phyloP scores from a whole-genome alignment of 1,140 invertebrate genomes.

The Drosophila novamexicana region DNA sequence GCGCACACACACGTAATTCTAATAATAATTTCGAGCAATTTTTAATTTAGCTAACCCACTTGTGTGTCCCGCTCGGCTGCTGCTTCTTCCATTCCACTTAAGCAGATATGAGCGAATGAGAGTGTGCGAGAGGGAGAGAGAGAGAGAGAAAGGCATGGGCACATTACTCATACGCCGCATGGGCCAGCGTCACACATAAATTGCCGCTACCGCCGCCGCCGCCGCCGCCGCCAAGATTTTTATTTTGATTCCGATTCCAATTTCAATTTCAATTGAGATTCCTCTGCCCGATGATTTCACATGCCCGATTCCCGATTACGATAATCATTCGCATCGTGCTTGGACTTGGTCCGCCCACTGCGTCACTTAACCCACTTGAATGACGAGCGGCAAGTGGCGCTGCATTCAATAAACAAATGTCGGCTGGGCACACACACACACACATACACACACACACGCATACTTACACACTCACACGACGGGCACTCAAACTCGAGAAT shows the following conservation, averaged over 20 bases:
- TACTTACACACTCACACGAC: neutral
- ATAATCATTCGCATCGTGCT: conserved; percentile 14
- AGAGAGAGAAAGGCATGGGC: neutral
- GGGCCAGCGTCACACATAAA: conserved; percentile 17
- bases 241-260: neutral
- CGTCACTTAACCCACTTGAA: conserved; percentile 36
- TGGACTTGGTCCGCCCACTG: conserved; percentile 19
- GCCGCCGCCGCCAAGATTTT: conserved; percentile 1
- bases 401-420: conserved; percentile 42
- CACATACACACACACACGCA: neutral
- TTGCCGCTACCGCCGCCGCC: neutral
- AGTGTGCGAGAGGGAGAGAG: conserved; percentile 2
- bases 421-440: neutral
- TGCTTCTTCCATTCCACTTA: conserved; percentile 26
- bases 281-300: neutral
- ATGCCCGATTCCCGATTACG: conserved; percentile 15
- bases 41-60: conserved; percentile 57
- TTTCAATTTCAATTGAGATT: neutral
- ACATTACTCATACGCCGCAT: conserved; percentile 69
- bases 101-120: conserved; percentile 5
- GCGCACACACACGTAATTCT: conserved; percentile 53
- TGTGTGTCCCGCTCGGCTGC: neutral
- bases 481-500: neutral
- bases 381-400: conserved; percentile 18
- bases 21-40: conserved; percentile 66